Evolutionary conservation across 2,797 vertebrate genomes (phyloP), one percentile per base, ranked within the genome.

Genomic region (Rhinogobio ventralis): DNA sequence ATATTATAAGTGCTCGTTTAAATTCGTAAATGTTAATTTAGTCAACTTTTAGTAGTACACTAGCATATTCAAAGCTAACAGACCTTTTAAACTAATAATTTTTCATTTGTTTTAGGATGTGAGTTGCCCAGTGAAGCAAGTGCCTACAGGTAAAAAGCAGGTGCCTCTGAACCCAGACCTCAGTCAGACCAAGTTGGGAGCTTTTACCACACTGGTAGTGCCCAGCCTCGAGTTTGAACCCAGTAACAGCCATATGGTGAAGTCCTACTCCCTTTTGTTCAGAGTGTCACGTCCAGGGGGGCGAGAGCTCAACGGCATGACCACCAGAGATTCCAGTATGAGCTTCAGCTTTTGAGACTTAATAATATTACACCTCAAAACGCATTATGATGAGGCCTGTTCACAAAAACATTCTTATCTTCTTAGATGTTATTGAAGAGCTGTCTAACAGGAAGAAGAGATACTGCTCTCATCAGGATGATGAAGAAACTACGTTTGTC

Each of bases 161-260:
- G 96, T 97, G 92, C 96, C 96, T 92, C 94, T 97, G 93, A 97
- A 97, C 93, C 96, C 96, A 75, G 96, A 97, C 92, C 94, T 94
- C 94, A 96, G 94, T 86, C 96, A 95, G 92, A 94, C 94, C 69
- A 97, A 97, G 93, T 94, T 95, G 72, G 95, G 94, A 93, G 94
- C 92, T 90, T 96, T 95, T 87, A 96, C 96, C 68, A 96, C 95
- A 2, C 94, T 97, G 85, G 93, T 95, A 19, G 96, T 97, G 89
- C 95, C 96, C 93, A 97, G 96, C 93, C 96, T 96, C 86, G 96
- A 97, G 92, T 97, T 97, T 91, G 96, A 97, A 87, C 95, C 96
- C 83, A 97, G 96, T 93, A 97, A 97, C 94, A 96, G 96, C 92
- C 96, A 97, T 92, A 97, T 96, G 96, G 96, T 97, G 90, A 97